These are phyloP conservation scores for Bombus vancouverensis DNA, from an alignment of 1,140 invertebrate genomes.

Conservation along the genomic window DNA sequence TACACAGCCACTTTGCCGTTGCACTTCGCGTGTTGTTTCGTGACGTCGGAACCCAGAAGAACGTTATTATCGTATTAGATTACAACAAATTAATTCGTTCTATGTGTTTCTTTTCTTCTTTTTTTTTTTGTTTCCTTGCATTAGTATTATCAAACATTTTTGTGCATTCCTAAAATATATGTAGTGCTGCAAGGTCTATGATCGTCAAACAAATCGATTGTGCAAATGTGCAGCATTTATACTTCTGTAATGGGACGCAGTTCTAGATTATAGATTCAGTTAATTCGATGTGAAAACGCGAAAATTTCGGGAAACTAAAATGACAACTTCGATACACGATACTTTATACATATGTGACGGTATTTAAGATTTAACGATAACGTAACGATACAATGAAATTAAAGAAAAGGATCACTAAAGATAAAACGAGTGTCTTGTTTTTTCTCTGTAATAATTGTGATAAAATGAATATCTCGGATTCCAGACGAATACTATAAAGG, in stretches of 20 bases:
- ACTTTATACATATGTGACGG: not conserved
- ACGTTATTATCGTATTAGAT: slow-evolving; percentile 8
- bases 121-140: not conserved
- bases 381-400: not conserved
- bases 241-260: not conserved
- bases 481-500: slow-evolving; percentile 40
- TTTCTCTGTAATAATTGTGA: slow-evolving; percentile 39
- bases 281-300: not conserved
- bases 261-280: slow-evolving; percentile 24
- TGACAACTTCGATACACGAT: not conserved
- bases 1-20: slow-evolving; percentile 12
- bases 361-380: not conserved
- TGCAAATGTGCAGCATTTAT: slow-evolving; percentile 21
- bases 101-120: not conserved
- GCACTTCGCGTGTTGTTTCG: slow-evolving; percentile 24
- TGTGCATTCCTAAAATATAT: not conserved
- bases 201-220: slow-evolving; percentile 3
- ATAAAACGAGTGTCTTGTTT: slow-evolving; percentile 10
- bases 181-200: not conserved
- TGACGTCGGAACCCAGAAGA: not conserved
- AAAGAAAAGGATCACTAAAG: not conserved
- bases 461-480: slow-evolving; percentile 59
- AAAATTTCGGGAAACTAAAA: not conserved
- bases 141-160: not conserved
- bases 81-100: not conserved